A percentile compares a stretch with the other conserved stretches of the same genome.
Conservation (phyloP, 1,140 invertebrate species). For the Metopolophium dirhodum region DNA sequence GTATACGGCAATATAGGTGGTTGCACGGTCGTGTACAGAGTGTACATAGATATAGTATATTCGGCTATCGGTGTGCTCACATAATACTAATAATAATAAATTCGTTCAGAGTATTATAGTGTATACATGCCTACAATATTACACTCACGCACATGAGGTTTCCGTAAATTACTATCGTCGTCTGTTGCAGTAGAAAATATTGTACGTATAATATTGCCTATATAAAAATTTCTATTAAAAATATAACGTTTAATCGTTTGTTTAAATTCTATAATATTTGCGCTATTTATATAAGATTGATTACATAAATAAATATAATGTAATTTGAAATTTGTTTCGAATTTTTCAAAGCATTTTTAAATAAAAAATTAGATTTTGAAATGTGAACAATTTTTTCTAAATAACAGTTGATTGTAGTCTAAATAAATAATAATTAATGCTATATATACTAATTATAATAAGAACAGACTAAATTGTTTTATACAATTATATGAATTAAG, state of each 20-base stretch:
- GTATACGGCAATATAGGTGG: not conserved
- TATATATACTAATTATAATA: no score
- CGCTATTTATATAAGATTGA: not conserved
- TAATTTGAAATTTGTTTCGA: not conserved
- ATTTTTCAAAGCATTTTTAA: not conserved
- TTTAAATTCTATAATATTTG: not conserved
- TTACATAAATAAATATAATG: no score
- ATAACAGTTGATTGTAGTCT: no score
- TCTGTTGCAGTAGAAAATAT: not conserved
- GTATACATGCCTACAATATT: not conserved
- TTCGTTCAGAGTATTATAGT: not conserved
- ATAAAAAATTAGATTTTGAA: not conserved
- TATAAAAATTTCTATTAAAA: not conserved
- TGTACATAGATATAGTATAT: not conserved
- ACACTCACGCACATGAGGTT: not conserved
- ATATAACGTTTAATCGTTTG: not conserved
- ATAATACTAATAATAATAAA: slow-evolving; percentile 6
- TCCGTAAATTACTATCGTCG: not conserved
- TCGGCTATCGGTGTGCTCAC: not conserved
- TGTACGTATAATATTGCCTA: not conserved
- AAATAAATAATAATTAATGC: no score
- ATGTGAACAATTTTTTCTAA: no score
- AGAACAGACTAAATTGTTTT: not conserved
- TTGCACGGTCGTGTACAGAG: not conserved
- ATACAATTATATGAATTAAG: not conserved